Conservation (phyloP, 2,888 invertebrate genomes). For the Nemurella pictetii region DNA sequence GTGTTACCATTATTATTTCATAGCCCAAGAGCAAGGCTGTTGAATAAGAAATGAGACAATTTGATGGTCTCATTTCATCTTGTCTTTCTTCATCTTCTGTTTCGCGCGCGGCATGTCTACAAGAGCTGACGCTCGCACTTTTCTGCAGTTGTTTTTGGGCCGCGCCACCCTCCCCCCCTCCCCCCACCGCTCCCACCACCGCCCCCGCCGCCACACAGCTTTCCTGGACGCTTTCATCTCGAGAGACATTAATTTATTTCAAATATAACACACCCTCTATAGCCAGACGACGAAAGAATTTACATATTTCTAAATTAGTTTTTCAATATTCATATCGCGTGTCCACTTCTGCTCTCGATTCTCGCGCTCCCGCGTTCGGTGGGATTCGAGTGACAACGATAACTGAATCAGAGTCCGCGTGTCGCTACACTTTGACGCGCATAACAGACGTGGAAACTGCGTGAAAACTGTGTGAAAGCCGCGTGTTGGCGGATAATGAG, state of each 20-base stretch:
- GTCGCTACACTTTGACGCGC: no score
- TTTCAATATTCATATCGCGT: conserved; percentile 27
- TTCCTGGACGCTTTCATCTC: not conserved
- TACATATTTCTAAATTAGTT: conserved; percentile 18
- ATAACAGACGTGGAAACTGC: not conserved
- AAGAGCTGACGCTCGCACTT: not conserved
- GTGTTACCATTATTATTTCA: conserved; percentile 26
- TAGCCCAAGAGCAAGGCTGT: conserved; percentile 2
- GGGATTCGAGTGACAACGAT: not conserved
- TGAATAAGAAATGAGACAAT: conserved; percentile 28
- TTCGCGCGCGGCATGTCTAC: not conserved
- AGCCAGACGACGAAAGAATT: not conserved
- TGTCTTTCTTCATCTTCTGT: conserved; percentile 20
- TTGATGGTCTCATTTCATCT: conserved; percentile 26
- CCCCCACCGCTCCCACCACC: not conserved
- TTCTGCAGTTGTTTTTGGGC: not conserved
- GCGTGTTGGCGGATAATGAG: not conserved
- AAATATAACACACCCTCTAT: not conserved
- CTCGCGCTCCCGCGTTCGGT: not conserved
- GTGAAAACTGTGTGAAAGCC: not conserved
- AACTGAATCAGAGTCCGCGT: not conserved
- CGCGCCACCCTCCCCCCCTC: not conserved
- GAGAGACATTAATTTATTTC: conserved; percentile 20
- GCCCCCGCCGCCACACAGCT: not conserved
- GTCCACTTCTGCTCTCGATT: not conserved